Conservation (phyloP, 2,888 invertebrate genomes). For the Torymus auratus region DNA sequence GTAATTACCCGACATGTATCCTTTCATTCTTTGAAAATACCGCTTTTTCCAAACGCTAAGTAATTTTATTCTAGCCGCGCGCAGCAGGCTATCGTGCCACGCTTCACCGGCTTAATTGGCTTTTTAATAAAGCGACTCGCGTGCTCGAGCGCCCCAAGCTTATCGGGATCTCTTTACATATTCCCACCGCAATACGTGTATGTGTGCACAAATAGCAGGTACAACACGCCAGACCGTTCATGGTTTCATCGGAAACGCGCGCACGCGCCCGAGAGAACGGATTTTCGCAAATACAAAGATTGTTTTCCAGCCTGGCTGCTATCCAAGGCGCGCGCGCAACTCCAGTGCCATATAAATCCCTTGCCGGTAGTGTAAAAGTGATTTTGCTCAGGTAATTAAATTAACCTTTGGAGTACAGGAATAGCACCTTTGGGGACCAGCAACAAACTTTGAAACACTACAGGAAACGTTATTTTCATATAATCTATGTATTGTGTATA, state of each 20-base stretch:
- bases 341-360: conserved; percentile 49
- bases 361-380: conserved; percentile 43
- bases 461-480: too few species aligned
- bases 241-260: conserved; percentile 38
- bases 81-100: too few species aligned
- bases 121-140: conserved; percentile 18
- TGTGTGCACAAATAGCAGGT: conserved; percentile 37
- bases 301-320: conserved; percentile 60
- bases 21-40: too few species aligned
- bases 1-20: too few species aligned
- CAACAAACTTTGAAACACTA: too few species aligned
- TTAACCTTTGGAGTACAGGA: background rate
- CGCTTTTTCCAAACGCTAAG: too few species aligned
- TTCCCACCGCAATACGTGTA: background rate
- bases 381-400: conserved; percentile 53
- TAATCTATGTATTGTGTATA: too few species aligned
- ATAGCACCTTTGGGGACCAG: too few species aligned
- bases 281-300: conserved; percentile 56
- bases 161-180: conserved; percentile 16
- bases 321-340: conserved; percentile 57
- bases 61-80: too few species aligned
- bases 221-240: conserved; percentile 4
- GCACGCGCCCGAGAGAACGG: conserved; percentile 35
- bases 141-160: background rate
- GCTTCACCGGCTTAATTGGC: background rate